Evolutionary conservation across 2,888 invertebrate species (phyloP), one percentile per base, ranked within the genome.

Genomic region (Apotomis turbidana): DNA sequence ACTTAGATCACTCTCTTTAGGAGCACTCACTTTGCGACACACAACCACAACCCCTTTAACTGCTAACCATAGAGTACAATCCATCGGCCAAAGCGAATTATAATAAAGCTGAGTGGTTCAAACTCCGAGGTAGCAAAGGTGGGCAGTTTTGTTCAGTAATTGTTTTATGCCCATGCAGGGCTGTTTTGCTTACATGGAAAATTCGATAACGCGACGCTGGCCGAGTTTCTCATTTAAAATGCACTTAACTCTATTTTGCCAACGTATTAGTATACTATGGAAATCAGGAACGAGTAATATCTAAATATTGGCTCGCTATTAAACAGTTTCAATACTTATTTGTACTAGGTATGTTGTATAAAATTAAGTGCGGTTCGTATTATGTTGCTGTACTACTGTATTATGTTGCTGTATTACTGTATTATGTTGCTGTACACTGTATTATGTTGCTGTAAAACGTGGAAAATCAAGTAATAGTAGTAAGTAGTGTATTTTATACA

Each of bases 111-210:
- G 55, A 69, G 46, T 57, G 60, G 49, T 55, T 27, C 15, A 49
- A 68, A 55, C 59, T 69, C 41, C n/a, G 41, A 9, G 79, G 81
- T 81, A 82, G 84, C 83, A 82, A 41, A 78, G 79, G 78, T 77
- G 78, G 76, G 79, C 79, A 78, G 83, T 85, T 81, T 85, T 83
- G 86, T 83, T 78, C 63, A 72, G 78, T 87, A 85, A 87, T 87
- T 86, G 85, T 87, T 87, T 86, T 84, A 85, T 78, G 81, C 78
- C 72, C 76, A 75, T 76, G 76, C 73, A 75, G 79, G 76, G 75
- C 75, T 70, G 75, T 75, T 81, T 80, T 79, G 79, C 80, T 79
- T 78, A 38, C 55, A n/a, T n/a, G 38, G n/a, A 15, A 61, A 57
- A n/a, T n/a, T 13, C 55, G 55, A 62, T 62, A 46, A 36, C 27